phyloP scores from a whole-genome alignment of 2,888 invertebrate species.

The Pimpla rufipes region DNA sequence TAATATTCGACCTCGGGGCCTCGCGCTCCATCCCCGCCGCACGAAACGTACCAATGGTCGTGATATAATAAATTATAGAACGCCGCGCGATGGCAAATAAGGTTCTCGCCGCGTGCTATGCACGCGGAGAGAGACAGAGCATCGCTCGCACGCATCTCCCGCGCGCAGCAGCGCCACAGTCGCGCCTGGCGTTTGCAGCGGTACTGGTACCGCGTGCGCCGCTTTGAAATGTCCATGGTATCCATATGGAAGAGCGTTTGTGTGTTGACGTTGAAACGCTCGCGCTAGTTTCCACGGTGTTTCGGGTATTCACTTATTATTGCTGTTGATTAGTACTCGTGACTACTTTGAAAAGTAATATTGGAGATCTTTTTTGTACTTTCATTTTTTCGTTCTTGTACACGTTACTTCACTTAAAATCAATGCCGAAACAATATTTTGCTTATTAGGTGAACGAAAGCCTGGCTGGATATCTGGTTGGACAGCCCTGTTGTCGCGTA shows the following conservation, averaged over 20 bases:
- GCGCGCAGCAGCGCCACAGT: background rate
- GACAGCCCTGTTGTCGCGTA: no score
- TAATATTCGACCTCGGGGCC: slow-evolving; percentile 71
- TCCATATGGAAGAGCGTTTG: background rate
- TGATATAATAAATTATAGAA: slow-evolving; percentile 67
- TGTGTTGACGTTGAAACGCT: no score
- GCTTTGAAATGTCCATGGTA: slow-evolving; percentile 2
- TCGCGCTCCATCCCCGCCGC: slow-evolving; percentile 28
- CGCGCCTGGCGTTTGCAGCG: background rate
- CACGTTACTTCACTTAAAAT: no score
- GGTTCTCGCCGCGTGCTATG: slow-evolving; percentile 22
- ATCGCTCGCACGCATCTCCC: slow-evolving; percentile 57
- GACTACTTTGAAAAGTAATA: no score
- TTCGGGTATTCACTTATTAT: no score
- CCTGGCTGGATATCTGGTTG: no score
- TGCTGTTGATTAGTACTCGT: no score
- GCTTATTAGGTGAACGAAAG: no score
- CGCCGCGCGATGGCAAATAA: slow-evolving; percentile 50
- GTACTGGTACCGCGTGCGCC: slow-evolving; percentile 15
- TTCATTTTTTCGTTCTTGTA: no score
- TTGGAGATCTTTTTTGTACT: no score
- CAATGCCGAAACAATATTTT: no score
- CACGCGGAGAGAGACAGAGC: slow-evolving; percentile 24
- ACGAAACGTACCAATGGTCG: slow-evolving; percentile 51
- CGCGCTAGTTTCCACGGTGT: no score